Evolutionary conservation across 2,113 vertebrate species (phyloP).

Genomic region (Ranitomeya variabilis): DNA sequence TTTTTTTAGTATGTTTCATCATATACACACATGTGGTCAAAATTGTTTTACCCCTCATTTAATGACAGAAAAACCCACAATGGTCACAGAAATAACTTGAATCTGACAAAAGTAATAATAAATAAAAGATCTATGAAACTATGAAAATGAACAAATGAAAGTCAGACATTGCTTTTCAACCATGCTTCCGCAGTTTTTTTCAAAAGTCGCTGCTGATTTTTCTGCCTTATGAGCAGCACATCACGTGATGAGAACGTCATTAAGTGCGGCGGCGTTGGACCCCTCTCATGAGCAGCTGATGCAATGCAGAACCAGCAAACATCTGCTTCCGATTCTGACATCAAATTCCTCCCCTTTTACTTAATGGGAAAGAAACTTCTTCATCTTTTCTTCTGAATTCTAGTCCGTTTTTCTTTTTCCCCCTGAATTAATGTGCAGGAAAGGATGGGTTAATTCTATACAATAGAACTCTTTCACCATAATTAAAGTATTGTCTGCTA

Average conservation of each 20-base stretch:
- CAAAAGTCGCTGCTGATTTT: not conserved
- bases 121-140: no score
- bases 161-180: no score
- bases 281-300: constrained; percentile 5
- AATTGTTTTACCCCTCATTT: no score
- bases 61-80: no score
- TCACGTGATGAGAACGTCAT: constrained; percentile 9
- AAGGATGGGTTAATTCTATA: not conserved
- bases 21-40: no score
- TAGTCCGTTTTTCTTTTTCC: not conserved
- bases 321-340: constrained; percentile 12
- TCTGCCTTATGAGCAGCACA: constrained; percentile 1
- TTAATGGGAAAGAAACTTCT: constrained; percentile 16
- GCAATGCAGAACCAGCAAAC: constrained; percentile 25
- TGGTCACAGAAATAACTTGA: no score
- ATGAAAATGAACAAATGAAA: no score
- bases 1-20: no score
- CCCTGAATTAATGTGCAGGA: not conserved
- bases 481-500: not conserved
- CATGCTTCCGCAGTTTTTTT: no score
- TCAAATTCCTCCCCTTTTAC: not conserved
- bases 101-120: no score
- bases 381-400: not conserved
- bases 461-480: not conserved
- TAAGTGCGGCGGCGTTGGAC: not conserved